Conservation (phyloP, 2,797 vertebrate species). For the Dendrocincla fuliginosa region DNA sequence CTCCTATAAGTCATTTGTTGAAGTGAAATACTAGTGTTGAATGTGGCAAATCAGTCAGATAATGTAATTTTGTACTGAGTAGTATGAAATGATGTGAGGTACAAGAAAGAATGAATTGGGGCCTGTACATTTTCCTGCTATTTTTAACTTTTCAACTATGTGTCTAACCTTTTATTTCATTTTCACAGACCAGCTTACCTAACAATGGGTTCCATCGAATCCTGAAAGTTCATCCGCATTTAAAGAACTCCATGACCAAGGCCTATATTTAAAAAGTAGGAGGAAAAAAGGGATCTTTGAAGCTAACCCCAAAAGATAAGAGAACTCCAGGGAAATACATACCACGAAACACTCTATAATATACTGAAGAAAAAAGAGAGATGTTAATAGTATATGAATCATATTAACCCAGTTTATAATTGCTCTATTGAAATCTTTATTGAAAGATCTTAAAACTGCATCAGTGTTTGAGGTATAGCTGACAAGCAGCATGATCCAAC, state of each 20-base stretch:
- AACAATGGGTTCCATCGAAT: not conserved
- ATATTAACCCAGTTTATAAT: not conserved
- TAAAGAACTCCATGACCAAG: not conserved
- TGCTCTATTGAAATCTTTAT: not conserved
- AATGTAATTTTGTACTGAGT: not conserved
- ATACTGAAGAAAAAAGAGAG: not conserved
- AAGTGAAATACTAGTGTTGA: not conserved
- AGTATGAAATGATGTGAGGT: not conserved
- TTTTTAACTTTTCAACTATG: not conserved
- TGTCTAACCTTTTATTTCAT: conserved; percentile 10
- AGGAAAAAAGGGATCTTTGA: not conserved
- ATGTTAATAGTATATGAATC: not conserved
- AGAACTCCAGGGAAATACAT: not conserved
- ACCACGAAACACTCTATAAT: not conserved
- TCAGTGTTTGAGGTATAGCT: not conserved
- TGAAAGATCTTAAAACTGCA: not conserved
- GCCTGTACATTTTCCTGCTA: not conserved
- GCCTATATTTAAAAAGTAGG: not conserved
- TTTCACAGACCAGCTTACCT: not conserved
- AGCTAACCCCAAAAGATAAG: not conserved
- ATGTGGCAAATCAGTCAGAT: not conserved
- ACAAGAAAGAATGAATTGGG: not conserved
- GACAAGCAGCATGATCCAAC: not conserved
- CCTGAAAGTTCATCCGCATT: not conserved
- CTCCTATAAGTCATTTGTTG: not conserved